Percentiles rank a stretch among this genome's conserved stretches.
Conservation (phyloP, 2,797 vertebrate genomes). For the Tauraco hartlaubi region DNA sequence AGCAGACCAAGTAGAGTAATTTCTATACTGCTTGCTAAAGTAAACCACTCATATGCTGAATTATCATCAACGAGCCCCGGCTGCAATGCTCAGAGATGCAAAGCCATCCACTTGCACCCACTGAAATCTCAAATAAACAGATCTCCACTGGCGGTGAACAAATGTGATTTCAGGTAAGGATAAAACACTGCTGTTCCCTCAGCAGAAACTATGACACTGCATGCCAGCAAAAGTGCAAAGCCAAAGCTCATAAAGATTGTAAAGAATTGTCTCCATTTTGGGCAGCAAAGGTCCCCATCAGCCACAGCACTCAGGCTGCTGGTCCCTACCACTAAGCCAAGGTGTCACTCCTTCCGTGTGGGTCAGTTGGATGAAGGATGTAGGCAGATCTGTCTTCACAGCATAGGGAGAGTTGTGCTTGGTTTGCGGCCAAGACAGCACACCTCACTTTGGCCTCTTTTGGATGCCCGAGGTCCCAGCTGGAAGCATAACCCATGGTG, state of each 20-base stretch:
- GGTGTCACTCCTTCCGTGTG: neutral
- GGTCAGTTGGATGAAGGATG: neutral
- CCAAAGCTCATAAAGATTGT: neutral
- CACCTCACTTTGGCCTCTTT: neutral
- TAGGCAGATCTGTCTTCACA: neutral
- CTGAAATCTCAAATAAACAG: neutral
- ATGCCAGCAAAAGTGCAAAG: neutral
- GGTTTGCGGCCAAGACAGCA: rapidly evolving
- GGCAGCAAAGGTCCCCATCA: neutral
- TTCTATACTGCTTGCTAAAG: neutral
- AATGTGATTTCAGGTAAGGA: neutral
- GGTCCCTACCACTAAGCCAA: neutral
- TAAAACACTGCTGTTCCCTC: neutral
- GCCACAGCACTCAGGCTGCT: neutral
- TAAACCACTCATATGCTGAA: neutral
- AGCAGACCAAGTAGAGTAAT: neutral
- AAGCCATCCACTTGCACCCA: neutral
- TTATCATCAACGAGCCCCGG: neutral
- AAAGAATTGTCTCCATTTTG: neutral
- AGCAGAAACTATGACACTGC: neutral
- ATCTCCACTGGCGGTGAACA: neutral
- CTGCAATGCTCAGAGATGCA: neutral
- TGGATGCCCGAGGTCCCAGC: rapidly evolving
- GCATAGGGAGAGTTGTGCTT: neutral
- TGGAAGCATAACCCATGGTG: neutral